Conservation (phyloP, 2,888 invertebrate species). For the Endomychus coccineus region DNA sequence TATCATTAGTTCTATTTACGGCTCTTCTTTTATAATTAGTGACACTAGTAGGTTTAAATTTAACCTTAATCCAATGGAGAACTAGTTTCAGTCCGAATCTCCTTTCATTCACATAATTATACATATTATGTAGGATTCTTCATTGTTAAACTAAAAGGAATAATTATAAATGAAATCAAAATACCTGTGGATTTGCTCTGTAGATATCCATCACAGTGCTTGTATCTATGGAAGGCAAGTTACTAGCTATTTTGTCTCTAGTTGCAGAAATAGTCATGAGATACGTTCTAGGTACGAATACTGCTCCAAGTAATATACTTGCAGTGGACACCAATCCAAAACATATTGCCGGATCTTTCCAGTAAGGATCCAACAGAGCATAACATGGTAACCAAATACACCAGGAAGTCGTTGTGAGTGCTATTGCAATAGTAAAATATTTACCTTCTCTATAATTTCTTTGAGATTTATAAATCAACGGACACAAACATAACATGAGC, state of each 20-base stretch:
- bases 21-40: too few relatives aligned
- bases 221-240: conserved; percentile 45
- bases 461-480: conserved; percentile 55
- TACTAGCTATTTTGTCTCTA: conserved; percentile 52
- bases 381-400: conserved; percentile 52
- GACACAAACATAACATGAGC: conserved; percentile 50
- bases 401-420: conserved; percentile 53
- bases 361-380: conserved; percentile 45
- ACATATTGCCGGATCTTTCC: conserved; percentile 54
- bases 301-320: conserved; percentile 53
- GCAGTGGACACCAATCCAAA: conserved; percentile 56
- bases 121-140: conserved; percentile 4
- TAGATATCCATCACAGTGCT: conserved; percentile 44
- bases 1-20: too few relatives aligned
- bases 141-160: conserved; percentile 3
- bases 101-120: neutral
- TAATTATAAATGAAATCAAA: conserved; percentile 9
- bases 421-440: conserved; percentile 49
- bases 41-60: too few relatives aligned
- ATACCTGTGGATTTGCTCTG: conserved; percentile 39
- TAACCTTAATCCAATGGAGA: too few relatives aligned
- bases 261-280: conserved; percentile 58
- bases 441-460: conserved; percentile 63
- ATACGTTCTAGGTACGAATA: conserved; percentile 64
- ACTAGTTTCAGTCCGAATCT: too few relatives aligned